Evolutionary conservation across 92 coral and sea anemone species (phyloP).

Genomic region (Porites evermanni): DNA sequence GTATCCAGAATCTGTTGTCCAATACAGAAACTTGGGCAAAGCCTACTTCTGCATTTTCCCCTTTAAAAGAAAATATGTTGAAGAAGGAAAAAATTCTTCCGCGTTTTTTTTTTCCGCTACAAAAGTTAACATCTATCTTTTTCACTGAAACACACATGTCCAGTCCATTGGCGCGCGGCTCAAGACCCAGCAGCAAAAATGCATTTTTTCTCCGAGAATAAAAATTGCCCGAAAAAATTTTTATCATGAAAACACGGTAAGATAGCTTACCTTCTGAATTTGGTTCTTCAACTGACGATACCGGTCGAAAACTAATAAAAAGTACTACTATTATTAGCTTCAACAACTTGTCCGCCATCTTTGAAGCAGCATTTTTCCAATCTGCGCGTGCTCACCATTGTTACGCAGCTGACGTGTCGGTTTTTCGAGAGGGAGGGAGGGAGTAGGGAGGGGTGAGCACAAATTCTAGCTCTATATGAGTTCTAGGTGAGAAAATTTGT

Average conservation of each 20-base stretch:
- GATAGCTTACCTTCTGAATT: conserved; percentile 18
- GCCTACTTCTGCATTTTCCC: neutral
- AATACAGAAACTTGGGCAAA: neutral
- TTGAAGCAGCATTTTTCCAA: conserved; percentile 42
- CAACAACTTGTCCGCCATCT: conserved; percentile 68
- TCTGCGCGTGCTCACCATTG: conserved; percentile 79
- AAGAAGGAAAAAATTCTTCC: neutral
- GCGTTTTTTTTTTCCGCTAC: too few species aligned
- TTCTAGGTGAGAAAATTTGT: neutral
- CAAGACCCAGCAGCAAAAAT: neutral
- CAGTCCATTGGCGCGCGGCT: conserved; percentile 5
- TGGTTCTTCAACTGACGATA: neutral
- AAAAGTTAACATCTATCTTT: neutral
- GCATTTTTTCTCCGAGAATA: neutral
- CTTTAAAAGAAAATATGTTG: neutral
- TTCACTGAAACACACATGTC: conserved; percentile 8
- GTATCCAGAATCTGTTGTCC: neutral
- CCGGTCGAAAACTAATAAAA: conserved; percentile 30
- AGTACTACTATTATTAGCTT: conserved; percentile 22
- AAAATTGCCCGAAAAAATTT: neutral
- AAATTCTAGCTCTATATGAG: too few species aligned
- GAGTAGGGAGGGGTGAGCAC: conserved; percentile 24
- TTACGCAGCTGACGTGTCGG: conserved; percentile 87
- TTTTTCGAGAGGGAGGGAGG: conserved; percentile 33
- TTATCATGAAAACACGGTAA: neutral